A percentile compares a stretch with the other conserved stretches of the same genome.
phyloP scores from a whole-genome alignment of 2,113 vertebrate species.

The Rhea pennata region DNA sequence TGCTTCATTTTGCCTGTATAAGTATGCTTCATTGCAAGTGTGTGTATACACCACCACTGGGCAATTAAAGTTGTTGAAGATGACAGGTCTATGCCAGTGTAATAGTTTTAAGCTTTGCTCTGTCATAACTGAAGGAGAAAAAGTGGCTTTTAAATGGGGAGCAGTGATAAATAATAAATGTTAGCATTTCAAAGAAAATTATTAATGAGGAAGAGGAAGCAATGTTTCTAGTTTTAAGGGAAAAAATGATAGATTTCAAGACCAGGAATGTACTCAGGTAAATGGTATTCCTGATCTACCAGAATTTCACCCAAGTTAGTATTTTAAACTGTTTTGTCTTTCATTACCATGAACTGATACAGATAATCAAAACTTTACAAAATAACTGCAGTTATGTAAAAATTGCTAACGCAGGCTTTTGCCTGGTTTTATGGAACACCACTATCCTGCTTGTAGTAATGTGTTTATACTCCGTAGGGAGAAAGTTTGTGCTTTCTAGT shows the following conservation, averaged over 20 bases:
- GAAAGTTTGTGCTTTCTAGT: background rate
- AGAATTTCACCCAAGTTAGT: background rate
- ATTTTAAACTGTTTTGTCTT: background rate
- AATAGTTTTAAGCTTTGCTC: background rate
- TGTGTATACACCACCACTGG: background rate
- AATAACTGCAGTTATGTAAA: background rate
- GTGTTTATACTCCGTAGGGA: background rate
- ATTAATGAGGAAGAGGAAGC: background rate
- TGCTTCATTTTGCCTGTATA: background rate
- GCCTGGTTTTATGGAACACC: background rate
- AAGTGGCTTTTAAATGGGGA: background rate
- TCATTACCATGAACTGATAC: background rate
- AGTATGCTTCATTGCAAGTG: background rate
- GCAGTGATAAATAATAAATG: conserved; percentile 35
- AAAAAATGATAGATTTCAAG: conserved; percentile 21
- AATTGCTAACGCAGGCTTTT: background rate
- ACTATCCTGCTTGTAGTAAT: background rate
- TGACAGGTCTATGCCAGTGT: background rate
- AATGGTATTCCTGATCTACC: background rate
- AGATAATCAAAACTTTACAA: background rate
- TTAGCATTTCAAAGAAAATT: conserved; percentile 45
- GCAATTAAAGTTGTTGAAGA: background rate
- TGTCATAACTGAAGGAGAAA: conserved; percentile 22
- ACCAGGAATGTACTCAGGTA: background rate
- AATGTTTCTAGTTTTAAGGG: background rate